Evolutionary conservation across 35 echinoderm and acorn worm genomes (phyloP).

Genomic region (Apostichopus japonicus): DNA sequence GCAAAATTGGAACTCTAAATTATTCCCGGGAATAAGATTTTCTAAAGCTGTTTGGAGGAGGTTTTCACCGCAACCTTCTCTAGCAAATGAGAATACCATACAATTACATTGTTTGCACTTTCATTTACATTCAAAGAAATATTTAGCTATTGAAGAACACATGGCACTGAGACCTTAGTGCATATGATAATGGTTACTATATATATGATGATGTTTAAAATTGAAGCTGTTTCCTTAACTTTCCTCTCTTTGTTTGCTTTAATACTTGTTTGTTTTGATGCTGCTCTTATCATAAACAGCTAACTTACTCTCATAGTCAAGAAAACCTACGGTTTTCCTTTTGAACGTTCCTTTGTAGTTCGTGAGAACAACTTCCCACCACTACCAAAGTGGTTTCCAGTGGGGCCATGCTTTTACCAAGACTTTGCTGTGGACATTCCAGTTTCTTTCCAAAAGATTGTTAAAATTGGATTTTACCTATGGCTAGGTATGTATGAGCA

Average conservation of each 20-base stretch:
- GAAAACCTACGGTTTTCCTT: too few relatives aligned
- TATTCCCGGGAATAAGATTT: too few relatives aligned
- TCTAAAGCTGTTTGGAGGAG: too few relatives aligned
- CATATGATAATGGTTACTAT: too few relatives aligned
- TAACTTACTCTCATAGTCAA: too few relatives aligned
- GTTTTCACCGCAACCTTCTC: too few relatives aligned
- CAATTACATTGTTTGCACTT: neutral
- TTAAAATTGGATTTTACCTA: conserved; percentile 92
- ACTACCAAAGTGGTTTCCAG: conserved; percentile 85
- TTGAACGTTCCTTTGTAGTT: conserved; percentile 53
- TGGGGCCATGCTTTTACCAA: conserved; percentile 96
- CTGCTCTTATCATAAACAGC: too few relatives aligned
- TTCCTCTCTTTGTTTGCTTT: neutral
- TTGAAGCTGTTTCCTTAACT: neutral
- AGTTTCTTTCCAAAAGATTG: conserved; percentile 86
- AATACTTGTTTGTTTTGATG: too few relatives aligned
- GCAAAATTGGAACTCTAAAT: too few relatives aligned
- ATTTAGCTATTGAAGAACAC: neutral
- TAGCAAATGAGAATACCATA: neutral
- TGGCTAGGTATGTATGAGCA: conserved; percentile 82
- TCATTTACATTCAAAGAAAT: neutral
- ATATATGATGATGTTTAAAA: too few relatives aligned
- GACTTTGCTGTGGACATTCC: conserved; percentile 99
- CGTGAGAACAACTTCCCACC: conserved; percentile 98
- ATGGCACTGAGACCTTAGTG: too few relatives aligned